These are phyloP conservation scores for Drosophila insularis DNA, from an alignment of 1,140 invertebrate species.

Conservation along the genomic window DNA sequence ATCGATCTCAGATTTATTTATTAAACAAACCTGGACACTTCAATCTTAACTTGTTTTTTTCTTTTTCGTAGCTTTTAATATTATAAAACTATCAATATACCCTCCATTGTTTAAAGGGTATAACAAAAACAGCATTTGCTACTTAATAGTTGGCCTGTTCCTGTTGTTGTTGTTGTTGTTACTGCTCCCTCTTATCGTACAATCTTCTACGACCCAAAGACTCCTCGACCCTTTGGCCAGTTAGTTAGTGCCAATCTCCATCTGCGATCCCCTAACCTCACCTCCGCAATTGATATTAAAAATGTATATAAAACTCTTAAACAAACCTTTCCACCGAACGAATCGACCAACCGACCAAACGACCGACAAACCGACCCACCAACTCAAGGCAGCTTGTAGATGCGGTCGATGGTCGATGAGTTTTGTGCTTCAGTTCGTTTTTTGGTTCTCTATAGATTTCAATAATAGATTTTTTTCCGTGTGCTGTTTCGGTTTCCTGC, in stretches of 20 bases:
- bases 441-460: conserved; percentile 80
- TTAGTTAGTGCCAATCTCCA: conserved; percentile 60
- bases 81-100: background rate
- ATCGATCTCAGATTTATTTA: no score
- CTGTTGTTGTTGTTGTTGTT: conserved; percentile 51
- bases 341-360: no score
- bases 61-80: no score
- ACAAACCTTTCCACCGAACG: conserved; percentile 53
- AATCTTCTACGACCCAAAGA: conserved; percentile 67
- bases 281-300: conserved; percentile 56
- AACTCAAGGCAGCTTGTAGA: conserved; percentile 36
- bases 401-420: conserved; percentile 57
- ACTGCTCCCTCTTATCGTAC: conserved; percentile 45
- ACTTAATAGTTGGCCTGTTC: conserved; percentile 67
- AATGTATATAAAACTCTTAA: conserved; percentile 81
- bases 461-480: conserved; percentile 81
- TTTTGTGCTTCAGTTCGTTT: conserved; percentile 39
- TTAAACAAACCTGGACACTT: no score
- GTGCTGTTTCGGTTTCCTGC: conserved; percentile 70
- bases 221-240: conserved; percentile 60
- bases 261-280: conserved; percentile 19
- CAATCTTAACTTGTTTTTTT: no score
- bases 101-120: background rate
- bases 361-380: background rate
- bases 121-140: conserved; percentile 71